phyloP scores from a whole-genome alignment of 1,140 invertebrate genomes.

The Halictus rubicundus region DNA sequence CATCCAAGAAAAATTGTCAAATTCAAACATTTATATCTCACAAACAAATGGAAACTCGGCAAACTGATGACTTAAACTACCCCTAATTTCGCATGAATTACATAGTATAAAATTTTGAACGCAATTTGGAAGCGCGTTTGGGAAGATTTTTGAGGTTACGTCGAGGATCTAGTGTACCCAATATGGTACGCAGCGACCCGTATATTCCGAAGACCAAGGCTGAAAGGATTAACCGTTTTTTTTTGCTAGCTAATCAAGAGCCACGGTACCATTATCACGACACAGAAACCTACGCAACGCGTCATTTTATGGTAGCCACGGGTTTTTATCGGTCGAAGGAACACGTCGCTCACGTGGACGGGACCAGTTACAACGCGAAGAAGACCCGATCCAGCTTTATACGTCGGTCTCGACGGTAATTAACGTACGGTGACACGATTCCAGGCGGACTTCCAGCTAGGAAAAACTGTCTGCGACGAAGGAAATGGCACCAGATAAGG shows the following conservation, averaged over 20 bases:
- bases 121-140: too few species aligned
- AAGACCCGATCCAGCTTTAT: conserved; percentile 1
- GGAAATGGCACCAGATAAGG: neutral
- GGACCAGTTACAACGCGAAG: neutral
- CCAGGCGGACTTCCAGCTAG: neutral
- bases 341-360: conserved; percentile 4
- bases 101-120: too few species aligned
- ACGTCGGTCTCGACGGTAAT: neutral
- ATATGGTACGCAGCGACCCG: too few species aligned
- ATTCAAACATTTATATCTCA: too few species aligned
- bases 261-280: neutral
- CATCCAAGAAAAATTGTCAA: too few species aligned
- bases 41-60: too few species aligned
- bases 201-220: too few species aligned
- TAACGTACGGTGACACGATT: neutral
- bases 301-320: neutral
- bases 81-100: too few species aligned
- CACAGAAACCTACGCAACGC: neutral
- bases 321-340: neutral
- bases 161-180: too few species aligned
- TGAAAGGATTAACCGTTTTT: too few species aligned
- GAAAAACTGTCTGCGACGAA: neutral
- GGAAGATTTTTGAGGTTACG: too few species aligned
- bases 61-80: too few species aligned
- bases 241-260: neutral